phyloP scores from a whole-genome alignment of 1,140 invertebrate genomes.

The Apis dorsata region DNA sequence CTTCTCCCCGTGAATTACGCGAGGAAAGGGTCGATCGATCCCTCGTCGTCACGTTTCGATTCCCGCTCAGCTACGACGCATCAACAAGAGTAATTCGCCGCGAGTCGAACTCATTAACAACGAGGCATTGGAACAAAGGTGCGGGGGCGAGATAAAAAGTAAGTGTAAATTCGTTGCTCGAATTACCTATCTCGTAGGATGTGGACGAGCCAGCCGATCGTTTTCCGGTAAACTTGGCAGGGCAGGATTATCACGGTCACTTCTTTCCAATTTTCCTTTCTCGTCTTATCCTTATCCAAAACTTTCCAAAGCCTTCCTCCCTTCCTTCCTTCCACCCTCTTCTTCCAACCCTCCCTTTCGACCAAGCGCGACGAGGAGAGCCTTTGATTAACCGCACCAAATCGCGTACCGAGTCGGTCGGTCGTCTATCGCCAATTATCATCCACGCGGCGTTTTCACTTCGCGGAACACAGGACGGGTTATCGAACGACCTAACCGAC shows the following conservation, averaged over 20 bases:
- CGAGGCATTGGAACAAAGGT: background rate
- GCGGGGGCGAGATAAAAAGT: no score
- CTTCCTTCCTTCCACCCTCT: background rate
- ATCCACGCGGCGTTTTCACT: conserved; percentile 32
- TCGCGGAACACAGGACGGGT: background rate
- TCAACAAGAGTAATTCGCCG: background rate
- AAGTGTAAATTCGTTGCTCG: background rate
- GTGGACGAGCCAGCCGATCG: background rate
- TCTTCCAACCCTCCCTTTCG: background rate
- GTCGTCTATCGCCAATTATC: conserved; percentile 23
- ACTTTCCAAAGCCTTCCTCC: no score
- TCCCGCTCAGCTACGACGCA: background rate
- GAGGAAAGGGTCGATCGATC: background rate
- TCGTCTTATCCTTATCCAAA: no score
- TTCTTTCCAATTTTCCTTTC: no score
- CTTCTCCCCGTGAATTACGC: no score
- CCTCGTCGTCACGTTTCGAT: background rate
- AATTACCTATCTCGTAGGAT: no score
- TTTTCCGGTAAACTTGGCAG: background rate
- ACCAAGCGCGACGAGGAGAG: background rate
- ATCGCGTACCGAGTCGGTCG: background rate
- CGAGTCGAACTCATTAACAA: conserved; percentile 20
- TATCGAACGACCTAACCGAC: background rate
- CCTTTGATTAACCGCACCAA: conserved; percentile 17
- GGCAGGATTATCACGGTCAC: no score